phyloP scores from a whole-genome alignment of 2,113 vertebrate genomes.

The Octodon degus region DNA sequence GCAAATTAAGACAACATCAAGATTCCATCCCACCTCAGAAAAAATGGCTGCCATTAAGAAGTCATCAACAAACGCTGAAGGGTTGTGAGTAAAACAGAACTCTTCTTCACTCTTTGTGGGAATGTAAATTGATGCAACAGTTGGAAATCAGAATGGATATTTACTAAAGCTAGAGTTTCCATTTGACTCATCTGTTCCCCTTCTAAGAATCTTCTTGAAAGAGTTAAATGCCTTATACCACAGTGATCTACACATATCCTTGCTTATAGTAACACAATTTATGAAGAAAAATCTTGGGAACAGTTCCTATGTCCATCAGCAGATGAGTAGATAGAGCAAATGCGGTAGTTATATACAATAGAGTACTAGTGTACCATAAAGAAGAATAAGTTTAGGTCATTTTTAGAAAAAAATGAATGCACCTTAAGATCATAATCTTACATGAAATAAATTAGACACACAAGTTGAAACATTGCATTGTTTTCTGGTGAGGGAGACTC shows the following conservation, averaged over 20 bases:
- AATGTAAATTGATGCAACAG: not conserved
- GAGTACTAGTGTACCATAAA: not conserved
- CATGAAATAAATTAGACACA: not conserved
- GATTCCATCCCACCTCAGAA: not conserved
- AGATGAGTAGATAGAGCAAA: not conserved
- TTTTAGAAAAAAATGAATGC: not conserved
- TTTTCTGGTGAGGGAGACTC: not conserved
- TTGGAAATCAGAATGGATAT: not conserved
- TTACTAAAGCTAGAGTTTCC: not conserved
- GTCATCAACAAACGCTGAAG: not conserved
- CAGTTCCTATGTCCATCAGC: not conserved
- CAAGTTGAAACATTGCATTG: not conserved
- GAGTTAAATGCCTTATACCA: not conserved
- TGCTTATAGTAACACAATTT: not conserved
- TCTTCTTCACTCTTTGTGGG: not conserved
- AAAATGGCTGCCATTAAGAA: not conserved
- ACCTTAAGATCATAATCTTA: not conserved
- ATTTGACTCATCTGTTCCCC: not conserved
- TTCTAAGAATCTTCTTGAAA: not conserved
- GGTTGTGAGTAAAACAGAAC: not conserved
- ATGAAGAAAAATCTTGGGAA: not conserved
- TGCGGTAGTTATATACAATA: not conserved
- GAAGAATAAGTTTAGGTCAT: not conserved
- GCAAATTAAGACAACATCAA: no score
- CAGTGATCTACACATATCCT: not conserved